Conservation (phyloP, 2,888 invertebrate genomes). For the Scelioninae gen. 2 region DNA sequence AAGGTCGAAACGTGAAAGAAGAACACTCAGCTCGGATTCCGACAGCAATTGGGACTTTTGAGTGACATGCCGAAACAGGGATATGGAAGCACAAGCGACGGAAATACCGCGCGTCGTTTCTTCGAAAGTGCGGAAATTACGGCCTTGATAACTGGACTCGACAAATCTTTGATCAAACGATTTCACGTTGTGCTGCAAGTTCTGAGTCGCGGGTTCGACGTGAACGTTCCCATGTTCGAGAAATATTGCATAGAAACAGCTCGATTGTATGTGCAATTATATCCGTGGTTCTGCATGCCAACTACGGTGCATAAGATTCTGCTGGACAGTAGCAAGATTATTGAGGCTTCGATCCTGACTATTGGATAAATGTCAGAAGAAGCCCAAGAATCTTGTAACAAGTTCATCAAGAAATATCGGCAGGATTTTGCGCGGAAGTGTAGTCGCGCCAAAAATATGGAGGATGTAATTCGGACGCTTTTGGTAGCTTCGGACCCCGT, state of each 20-base stretch:
- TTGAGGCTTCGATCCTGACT: conserved; percentile 54
- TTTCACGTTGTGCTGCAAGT: too few species aligned
- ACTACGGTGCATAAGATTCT: conserved; percentile 65
- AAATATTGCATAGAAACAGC: conserved; percentile 57
- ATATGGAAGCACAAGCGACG: conserved; percentile 45
- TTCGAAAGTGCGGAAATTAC: conserved; percentile 40
- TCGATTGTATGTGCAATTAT: conserved; percentile 59
- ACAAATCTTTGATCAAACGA: conserved; percentile 63
- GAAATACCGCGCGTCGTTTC: conserved; percentile 49
- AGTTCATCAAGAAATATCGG: conserved; percentile 60
- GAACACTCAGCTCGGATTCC: conserved; percentile 57
- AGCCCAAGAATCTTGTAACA: conserved; percentile 62
- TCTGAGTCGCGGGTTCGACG: too few species aligned
- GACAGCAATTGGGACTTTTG: conserved; percentile 41
- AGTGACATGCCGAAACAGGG: conserved; percentile 50
- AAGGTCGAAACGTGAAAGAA: conserved; percentile 48
- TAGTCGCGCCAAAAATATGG: conserved; percentile 11
- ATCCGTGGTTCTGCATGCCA: conserved; percentile 50
- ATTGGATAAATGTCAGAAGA: conserved; percentile 21
- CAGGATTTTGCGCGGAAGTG: conserved; percentile 62
- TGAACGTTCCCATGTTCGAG: conserved; percentile 61
- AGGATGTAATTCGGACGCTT: conserved; percentile 46
- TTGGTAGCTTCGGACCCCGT: conserved; percentile 17
- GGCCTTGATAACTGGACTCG: conserved; percentile 64
- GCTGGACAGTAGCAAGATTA: conserved; percentile 62